phyloP scores from a whole-genome alignment of 2,113 vertebrate genomes.

The Conger conger region DNA sequence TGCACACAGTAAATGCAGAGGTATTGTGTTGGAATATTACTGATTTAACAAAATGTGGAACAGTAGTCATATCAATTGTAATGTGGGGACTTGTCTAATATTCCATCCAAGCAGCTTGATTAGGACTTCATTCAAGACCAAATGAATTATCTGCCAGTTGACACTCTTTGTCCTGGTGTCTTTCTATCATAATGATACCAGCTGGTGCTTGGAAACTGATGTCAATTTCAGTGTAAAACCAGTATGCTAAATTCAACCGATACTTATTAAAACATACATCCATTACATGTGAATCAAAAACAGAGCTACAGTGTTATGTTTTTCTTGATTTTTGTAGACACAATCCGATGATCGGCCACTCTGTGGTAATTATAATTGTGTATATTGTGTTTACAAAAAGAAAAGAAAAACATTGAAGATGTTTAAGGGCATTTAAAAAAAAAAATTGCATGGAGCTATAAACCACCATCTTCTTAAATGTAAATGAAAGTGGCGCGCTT shows the following conservation, averaged over 20 bases:
- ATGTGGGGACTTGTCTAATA: background rate
- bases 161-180: background rate
- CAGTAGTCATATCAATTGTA: background rate
- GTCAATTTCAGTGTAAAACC: background rate
- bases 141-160: background rate
- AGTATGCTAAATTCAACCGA: background rate
- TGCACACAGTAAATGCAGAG: background rate
- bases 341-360: background rate
- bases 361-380: background rate
- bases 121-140: background rate
- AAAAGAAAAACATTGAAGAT: too few species aligned
- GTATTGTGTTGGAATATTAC: background rate
- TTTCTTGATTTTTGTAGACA: conserved; percentile 6
- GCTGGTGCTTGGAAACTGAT: background rate
- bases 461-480: conserved; percentile 27
- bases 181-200: background rate
- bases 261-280: background rate
- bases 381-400: conserved; percentile 11
- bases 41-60: background rate
- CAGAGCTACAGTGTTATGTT: background rate
- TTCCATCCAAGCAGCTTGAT: background rate
- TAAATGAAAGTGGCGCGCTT: conserved; percentile 24
- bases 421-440: conserved; percentile 23
- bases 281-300: background rate
- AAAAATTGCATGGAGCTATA: conserved; percentile 43